A percentile compares a stretch with the other conserved stretches of the same genome.
Evolutionary conservation across 2,113 vertebrate genomes (phyloP).

Genomic region (Microtus richardsoni): DNA sequence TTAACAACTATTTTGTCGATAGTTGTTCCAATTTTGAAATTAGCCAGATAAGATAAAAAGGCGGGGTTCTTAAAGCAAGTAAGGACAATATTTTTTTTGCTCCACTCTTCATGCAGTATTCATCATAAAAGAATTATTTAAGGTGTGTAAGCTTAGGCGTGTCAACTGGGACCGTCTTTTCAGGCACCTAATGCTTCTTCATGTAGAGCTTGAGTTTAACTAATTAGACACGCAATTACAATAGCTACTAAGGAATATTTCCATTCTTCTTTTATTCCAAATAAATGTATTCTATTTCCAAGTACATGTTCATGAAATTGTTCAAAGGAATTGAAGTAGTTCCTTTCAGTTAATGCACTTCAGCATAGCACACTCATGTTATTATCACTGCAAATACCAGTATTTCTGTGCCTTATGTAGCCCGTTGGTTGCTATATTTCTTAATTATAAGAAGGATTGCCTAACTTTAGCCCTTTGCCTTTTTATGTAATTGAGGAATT

Average conservation of each 20-base stretch:
- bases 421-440: not conserved
- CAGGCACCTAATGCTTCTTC: not conserved
- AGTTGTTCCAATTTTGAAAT: constrained; percentile 14
- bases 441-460: constrained; percentile 11
- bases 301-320: constrained; percentile 18
- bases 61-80: not conserved
- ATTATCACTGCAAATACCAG: not conserved
- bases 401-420: not conserved
- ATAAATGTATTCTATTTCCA: constrained; percentile 2
- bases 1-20: not conserved
- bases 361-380: not conserved
- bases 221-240: not conserved
- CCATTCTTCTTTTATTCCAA: not conserved
- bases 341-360: constrained; percentile 52
- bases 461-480: not conserved
- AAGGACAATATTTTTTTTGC: not conserved
- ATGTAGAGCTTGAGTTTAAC: not conserved
- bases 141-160: not conserved
- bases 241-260: constrained; percentile 15
- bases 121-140: not conserved
- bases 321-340: constrained; percentile 19
- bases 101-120: not conserved
- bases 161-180: not conserved
- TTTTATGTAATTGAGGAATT: constrained; percentile 15
- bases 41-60: not conserved